Base-by-base conservation (phyloP, 1,140 invertebrate species). In the Trichoplusia ni region DNA sequence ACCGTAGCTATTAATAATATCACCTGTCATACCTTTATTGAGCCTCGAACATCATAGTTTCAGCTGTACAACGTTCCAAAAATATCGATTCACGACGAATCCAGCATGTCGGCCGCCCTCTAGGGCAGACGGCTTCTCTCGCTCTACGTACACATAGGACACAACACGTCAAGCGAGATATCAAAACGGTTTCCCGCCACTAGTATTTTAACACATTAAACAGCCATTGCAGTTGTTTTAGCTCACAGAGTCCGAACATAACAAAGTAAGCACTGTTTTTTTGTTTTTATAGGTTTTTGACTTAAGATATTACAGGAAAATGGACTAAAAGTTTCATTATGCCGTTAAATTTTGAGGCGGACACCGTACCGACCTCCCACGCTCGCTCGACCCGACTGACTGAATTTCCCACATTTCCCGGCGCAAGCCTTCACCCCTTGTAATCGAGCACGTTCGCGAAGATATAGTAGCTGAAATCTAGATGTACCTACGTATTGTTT, bases 81-180 rank as follows among this genome's bases (percentile, higher is more conserved):
- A 88, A 87, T 90, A 90, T 89, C 84, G 88, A 90, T 90, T 90
- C 88, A 90, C 83, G 69, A 79, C 81, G 81, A 86, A 90, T 84
- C 85, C 85, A 89, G 86, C 88, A 90, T 90, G 88, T 89, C 88
- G 84, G 80, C 82, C 85, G 87, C 85, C 86, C 84, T 87, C 81
- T 82, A 86, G 86, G 82, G 84, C 84, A 89, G 85, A 88, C 86
- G 74, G 84, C 77, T 82, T 73, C 77, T 82, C 84, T 83, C 86
- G 75, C 81, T 89, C 84, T 88, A 89, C 77, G 81, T 84, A 89
- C 88, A 90, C 88, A 90, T 90, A 90, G 80, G 75, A 88, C 84
- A 89, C 88, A 83, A 88, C 88, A 90, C 84, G 87, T 89, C 88
- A 90, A 82, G 80, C 81, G 81, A 87, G 84, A 90, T 89, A 89